Conservation (phyloP, 2,113 vertebrate species). For the Pandion haliaetus region DNA sequence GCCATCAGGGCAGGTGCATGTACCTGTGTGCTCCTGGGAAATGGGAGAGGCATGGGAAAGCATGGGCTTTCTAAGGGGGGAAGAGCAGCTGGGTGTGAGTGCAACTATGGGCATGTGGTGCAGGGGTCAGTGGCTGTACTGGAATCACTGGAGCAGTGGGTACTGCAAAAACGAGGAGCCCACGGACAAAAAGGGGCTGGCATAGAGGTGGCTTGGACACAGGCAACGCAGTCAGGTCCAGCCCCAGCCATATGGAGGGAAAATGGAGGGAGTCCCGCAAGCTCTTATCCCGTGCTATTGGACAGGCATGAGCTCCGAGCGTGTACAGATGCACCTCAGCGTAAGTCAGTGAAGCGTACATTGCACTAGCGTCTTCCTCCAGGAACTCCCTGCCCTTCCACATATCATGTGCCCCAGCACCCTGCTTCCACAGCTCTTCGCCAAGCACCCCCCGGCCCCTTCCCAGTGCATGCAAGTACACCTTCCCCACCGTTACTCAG, state of each 20-base stretch:
- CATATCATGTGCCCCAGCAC: rapidly evolving
- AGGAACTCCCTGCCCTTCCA: neutral
- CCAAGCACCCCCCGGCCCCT: neutral
- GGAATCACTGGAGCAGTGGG: neutral
- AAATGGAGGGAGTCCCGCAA: neutral
- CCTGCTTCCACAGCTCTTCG: neutral
- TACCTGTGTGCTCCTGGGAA: neutral
- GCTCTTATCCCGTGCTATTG: neutral
- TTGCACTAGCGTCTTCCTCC: neutral
- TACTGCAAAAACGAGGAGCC: neutral
- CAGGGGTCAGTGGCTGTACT: neutral
- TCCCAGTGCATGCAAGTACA: neutral
- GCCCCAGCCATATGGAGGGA: neutral
- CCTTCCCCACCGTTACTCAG: neutral
- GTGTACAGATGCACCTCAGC: rapidly evolving
- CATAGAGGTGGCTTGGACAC: neutral
- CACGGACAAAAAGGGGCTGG: neutral
- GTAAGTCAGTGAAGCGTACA: rapidly evolving
- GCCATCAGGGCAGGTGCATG: neutral
- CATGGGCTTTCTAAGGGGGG: neutral
- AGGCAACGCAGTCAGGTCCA: neutral
- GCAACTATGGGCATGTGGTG: neutral
- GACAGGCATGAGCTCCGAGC: rapidly evolving
- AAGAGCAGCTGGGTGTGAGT: neutral
- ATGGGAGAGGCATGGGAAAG: neutral